Percentiles rank a stretch among this genome's conserved stretches.
Conservation (phyloP, 2,113 vertebrate genomes). For the Ginglymostoma cirratum region DNA sequence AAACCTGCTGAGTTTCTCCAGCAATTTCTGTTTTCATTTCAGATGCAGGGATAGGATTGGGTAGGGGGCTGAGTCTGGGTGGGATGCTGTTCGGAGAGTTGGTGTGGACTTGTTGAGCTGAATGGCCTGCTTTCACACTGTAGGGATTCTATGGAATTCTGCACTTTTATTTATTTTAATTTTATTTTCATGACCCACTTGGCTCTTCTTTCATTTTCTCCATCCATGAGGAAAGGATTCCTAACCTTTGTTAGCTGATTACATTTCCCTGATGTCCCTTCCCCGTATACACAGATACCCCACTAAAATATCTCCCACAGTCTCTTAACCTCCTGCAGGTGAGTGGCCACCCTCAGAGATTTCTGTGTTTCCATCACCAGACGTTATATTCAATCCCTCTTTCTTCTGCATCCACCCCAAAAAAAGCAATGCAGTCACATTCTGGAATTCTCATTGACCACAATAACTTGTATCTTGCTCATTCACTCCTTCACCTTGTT, state of each 20-base stretch:
- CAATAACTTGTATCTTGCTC: background rate
- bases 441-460: background rate
- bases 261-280: background rate
- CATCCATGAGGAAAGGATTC: background rate
- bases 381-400: background rate
- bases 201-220: background rate
- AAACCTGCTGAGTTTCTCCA: too few species aligned
- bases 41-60: too few species aligned
- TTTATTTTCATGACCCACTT: background rate
- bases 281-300: background rate
- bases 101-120: too few species aligned
- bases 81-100: too few species aligned
- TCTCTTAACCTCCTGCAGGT: background rate
- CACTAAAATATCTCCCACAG: background rate
- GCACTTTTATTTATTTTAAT: too few species aligned
- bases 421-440: background rate
- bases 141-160: too few species aligned
- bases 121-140: too few species aligned
- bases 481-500: background rate
- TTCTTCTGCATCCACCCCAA: background rate
- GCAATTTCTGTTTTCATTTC: too few species aligned
- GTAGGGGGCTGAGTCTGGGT: too few species aligned
- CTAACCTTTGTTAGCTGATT: background rate
- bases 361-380: background rate
- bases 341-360: background rate